Evolutionary conservation across 2,888 invertebrate species (phyloP), one percentile per base, ranked within the genome.

Genomic region (Furcula furcula): DNA sequence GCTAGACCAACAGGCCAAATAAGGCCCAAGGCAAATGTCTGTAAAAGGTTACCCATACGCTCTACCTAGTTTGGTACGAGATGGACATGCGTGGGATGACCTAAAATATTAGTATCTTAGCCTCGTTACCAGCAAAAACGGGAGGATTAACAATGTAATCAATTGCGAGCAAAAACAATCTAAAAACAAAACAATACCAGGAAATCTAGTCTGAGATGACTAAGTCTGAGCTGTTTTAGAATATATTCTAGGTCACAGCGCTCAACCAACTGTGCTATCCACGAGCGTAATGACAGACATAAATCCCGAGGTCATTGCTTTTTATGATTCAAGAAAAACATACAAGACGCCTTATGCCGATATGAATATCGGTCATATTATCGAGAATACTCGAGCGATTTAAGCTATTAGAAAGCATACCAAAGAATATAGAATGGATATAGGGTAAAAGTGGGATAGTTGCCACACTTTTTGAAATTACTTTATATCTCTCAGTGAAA

Each of bases 161-260:
- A 20, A n/a, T 20, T 2, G 20, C 20, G 7, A 7, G 20, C 20
- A 7, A 26, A 12, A 25, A 13, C 13, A 15, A 14, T 9, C 7
- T 14, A 13, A 29, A 22, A 51, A 48, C 36, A 42, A 48, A 36
- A 51, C 37, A 53, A 50, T 44, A 50, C 44, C 35, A 43, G 59
- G 59, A 59, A 59, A 46, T 48, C 31, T 50, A 29, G 46, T 52
- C 48, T 41, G 7, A 32, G 36, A 53, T 65, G 62, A 62, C 47
- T 64, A 53, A 57, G 28, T 39, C 31, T 40, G 34, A 19, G 40
- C 35, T 29, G 45, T 54, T 58, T 56, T 46, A 57, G 55, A 27
- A 39, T 18, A 29, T 18, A 19, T 55, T 56, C 54, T 61, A 57
- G 59, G 62, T 47, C 59, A 45, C 7, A 14, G 46, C 10, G 29